These are phyloP conservation scores for Orchesella flavescens DNA, from an alignment of 2,888 invertebrate genomes.

Conservation along the genomic window DNA sequence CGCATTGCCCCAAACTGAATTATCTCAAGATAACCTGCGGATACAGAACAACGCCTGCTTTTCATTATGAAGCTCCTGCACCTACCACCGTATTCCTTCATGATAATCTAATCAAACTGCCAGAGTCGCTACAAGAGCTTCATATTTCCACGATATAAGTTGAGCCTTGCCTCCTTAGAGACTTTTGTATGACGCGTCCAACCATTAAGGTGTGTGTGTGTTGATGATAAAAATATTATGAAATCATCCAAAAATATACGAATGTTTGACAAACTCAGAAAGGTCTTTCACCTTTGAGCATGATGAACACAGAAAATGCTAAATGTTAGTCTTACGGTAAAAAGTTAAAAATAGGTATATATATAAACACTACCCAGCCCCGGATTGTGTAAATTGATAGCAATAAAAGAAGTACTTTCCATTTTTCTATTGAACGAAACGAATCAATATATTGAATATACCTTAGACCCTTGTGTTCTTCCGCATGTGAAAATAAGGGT, in stretches of 20 bases:
- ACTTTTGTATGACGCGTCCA: conserved; percentile 22
- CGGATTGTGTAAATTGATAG: no score
- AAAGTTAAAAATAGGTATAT: conserved; percentile 19
- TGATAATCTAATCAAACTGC: conserved; percentile 41
- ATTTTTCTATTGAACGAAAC: neutral
- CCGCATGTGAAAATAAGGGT: neutral
- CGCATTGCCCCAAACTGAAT: conserved; percentile 32
- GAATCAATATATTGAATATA: no score
- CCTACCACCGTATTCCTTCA: conserved; percentile 47
- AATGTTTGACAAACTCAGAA: neutral
- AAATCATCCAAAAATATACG: neutral
- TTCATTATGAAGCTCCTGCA: neutral
- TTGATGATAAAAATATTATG: no score
- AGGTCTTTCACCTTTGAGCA: no score
- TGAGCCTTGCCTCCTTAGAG: conserved; percentile 30
- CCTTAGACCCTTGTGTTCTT: neutral
- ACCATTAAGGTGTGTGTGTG: conserved; percentile 29
- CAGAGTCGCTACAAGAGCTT: conserved; percentile 40
- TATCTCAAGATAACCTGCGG: conserved; percentile 60
- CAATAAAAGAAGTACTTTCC: neutral
- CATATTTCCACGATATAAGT: conserved; percentile 49
- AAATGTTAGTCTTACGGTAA: conserved; percentile 23
- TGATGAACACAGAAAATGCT: neutral
- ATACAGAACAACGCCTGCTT: neutral
- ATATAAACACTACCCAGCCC: neutral